Evolutionary conservation across 2,113 vertebrate genomes (phyloP), one percentile per base, ranked within the genome.

Genomic region (Ovis canadensis): DNA sequence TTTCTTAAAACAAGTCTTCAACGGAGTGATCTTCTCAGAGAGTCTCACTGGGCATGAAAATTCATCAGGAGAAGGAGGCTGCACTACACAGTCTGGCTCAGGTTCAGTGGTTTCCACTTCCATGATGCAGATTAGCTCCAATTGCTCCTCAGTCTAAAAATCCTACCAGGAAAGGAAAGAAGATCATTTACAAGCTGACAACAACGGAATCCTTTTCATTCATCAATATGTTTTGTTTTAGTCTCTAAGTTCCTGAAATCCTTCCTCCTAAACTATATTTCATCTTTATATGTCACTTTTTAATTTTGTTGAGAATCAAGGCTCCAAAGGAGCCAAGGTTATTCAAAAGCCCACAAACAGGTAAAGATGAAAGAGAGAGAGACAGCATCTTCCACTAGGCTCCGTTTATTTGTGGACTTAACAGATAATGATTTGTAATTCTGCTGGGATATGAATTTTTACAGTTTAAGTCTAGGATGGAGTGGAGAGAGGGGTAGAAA

Each of bases 1-100:
- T 99, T 99, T 99, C 98, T 99, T 99, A 97, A 99, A 99, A 98
- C 99, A 99, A n/a, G 99, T 99, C 94, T 99, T 99, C 98, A 99
- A 98, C 0, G 99, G 98, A 15, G 99, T 98, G 81, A 99, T 99
- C 98, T 99, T 99, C 84, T 99, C 99, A 43, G 99, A 84, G 10
- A 99, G 98, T 94, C 99, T 99, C 84, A 99, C 97, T 91, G 99
- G 99, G 77, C 98, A 99, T 98, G 97, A 99, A 95, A 99, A 99
- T 81, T 99, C 99, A 96, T 99, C 98, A 2, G 98, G 0, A 92
- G 99, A 98, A 90, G 98, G 98, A 96, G 99, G 99, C 97, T 97
- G 98, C 87, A 98, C 98, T 29, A 97, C 98, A 55, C 98, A 99
- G 48, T 98, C 98, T 36, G 98, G 36, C 97, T 98, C 98, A 67